Evolutionary conservation across 2,113 vertebrate species (phyloP).

Genomic region (Setophaga coronata): DNA sequence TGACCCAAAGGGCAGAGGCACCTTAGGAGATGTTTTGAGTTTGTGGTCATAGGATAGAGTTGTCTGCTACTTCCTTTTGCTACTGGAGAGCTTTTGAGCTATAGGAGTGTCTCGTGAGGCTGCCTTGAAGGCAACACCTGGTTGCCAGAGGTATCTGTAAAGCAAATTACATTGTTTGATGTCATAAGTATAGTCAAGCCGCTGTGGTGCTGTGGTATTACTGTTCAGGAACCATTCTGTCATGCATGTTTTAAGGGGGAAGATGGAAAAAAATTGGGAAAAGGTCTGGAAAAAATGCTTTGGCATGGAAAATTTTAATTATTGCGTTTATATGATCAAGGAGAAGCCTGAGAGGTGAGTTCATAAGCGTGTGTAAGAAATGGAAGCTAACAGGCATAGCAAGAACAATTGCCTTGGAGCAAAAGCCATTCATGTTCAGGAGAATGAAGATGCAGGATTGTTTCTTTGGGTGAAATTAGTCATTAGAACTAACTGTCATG

Average conservation of each 20-base stretch:
- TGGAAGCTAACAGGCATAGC: neutral
- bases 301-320: neutral
- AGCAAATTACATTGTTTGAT: neutral
- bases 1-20: neutral
- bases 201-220: neutral
- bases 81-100: neutral
- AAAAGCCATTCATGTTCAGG: neutral
- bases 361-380: neutral
- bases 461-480: conserved; percentile 1
- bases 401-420: conserved; percentile 28
- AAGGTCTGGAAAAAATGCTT: neutral
- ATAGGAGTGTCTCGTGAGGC: neutral
- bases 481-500: neutral
- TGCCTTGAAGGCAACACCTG: neutral
- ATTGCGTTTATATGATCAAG: neutral
- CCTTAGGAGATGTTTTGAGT: neutral
- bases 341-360: neutral
- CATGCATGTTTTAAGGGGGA: neutral
- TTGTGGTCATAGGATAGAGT: neutral
- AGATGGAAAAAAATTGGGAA: neutral
- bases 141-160: neutral
- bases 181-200: neutral
- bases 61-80: neutral
- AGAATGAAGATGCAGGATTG: neutral
- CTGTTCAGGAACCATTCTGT: neutral